Conservation (phyloP, 2,797 vertebrate species). For the Glyptemys insculpta region DNA sequence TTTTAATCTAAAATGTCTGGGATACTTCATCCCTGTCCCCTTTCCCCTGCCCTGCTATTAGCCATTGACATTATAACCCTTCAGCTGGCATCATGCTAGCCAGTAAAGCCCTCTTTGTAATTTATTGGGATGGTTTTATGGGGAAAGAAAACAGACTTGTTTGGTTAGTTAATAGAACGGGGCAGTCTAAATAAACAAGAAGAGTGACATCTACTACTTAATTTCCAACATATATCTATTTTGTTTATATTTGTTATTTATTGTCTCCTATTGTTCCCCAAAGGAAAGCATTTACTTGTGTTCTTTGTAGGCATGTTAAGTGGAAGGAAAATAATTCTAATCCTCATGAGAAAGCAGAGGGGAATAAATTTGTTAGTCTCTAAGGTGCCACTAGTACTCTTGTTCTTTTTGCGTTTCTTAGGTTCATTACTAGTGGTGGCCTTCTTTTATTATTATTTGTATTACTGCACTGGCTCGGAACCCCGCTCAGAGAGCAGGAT, state of each 20-base stretch:
- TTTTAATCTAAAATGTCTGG: slow-evolving; percentile 34
- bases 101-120: background rate
- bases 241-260: slow-evolving; percentile 7
- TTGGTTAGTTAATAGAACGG: slow-evolving; percentile 16
- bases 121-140: slow-evolving; percentile 54
- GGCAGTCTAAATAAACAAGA: slow-evolving; percentile 6
- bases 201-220: slow-evolving; percentile 1
- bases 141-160: slow-evolving; percentile 12
- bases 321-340: background rate
- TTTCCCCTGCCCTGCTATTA: slow-evolving; percentile 23
- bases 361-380: no score
- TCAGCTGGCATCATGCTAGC: background rate
- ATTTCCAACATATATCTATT: background rate
- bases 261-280: background rate
- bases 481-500: background rate
- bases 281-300: background rate
- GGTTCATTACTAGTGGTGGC: background rate
- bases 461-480: background rate
- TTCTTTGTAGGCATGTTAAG: slow-evolving; percentile 17
- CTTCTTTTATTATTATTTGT: background rate
- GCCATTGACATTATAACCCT: slow-evolving; percentile 37
- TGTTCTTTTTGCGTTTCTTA: background rate
- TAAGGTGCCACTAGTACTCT: no score
- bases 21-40: background rate
- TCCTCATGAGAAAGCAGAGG: background rate